phyloP scores from a whole-genome alignment of 2,888 invertebrate species.

The Ophioninae sp. region DNA sequence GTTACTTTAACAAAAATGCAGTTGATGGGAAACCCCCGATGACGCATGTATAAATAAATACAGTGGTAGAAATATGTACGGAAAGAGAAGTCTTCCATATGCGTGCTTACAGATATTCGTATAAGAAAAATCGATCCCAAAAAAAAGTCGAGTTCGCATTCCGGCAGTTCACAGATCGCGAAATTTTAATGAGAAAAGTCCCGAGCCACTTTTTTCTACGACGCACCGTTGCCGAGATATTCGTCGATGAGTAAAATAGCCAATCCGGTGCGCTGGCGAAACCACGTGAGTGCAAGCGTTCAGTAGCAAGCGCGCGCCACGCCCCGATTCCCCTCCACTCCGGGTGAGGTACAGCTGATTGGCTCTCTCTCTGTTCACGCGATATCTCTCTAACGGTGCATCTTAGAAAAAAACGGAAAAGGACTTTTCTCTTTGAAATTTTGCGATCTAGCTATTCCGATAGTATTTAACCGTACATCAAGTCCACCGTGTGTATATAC shows the following conservation, averaged over 20 bases:
- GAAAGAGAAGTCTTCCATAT: constrained; percentile 15
- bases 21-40: background rate
- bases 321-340: background rate
- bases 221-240: background rate
- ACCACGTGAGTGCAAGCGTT: background rate
- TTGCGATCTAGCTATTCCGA: background rate
- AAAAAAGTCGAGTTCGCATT: background rate
- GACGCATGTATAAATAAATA: constrained; percentile 19
- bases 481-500: background rate
- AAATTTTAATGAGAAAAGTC: background rate
- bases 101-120: background rate
- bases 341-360: background rate
- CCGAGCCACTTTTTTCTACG: background rate
- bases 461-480: background rate
- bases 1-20: background rate
- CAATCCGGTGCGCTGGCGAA: background rate
- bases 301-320: background rate
- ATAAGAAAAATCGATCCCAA: background rate
- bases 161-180: background rate
- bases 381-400: background rate
- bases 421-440: background rate
- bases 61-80: constrained; percentile 6
- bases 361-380: background rate
- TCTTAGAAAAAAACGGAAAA: background rate
- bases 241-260: background rate